These are phyloP conservation scores for Channa argus DNA, from an alignment of 2,113 vertebrate genomes.

Conservation along the genomic window DNA sequence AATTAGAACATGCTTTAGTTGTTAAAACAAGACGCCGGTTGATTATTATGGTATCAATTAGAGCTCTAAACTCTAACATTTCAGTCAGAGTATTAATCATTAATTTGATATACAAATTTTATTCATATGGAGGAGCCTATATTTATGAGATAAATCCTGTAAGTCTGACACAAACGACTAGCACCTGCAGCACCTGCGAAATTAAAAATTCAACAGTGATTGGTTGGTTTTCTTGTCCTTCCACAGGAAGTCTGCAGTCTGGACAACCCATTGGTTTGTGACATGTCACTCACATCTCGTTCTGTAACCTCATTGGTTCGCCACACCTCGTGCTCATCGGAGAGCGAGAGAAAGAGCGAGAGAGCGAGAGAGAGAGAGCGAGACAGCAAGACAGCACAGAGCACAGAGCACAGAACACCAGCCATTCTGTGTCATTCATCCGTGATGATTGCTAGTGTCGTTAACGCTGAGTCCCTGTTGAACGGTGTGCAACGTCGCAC, in stretches of 20 bases:
- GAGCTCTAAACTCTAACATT: not conserved
- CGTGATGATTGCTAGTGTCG: constrained; percentile 49
- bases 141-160: constrained; percentile 6
- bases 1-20: no score
- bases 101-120: not conserved
- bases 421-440: constrained; percentile 56
- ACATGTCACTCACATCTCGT: constrained; percentile 21
- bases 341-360: no score
- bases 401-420: constrained; percentile 18
- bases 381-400: no score
- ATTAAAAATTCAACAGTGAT: constrained; percentile 62
- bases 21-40: no score
- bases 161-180: constrained; percentile 18
- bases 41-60: not conserved
- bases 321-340: constrained; percentile 19
- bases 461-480: constrained; percentile 17
- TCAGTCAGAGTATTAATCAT: constrained; percentile 22
- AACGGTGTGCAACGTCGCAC: constrained; percentile 7
- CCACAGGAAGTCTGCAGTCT: not conserved
- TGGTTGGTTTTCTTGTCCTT: constrained; percentile 37
- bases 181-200: constrained; percentile 70
- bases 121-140: no score
- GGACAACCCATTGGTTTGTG: constrained; percentile 22
- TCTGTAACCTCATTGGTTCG: constrained; percentile 54
- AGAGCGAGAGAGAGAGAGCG: no score